phyloP scores from a whole-genome alignment of 1,140 invertebrate genomes.

The Brachionus manjavacas region DNA sequence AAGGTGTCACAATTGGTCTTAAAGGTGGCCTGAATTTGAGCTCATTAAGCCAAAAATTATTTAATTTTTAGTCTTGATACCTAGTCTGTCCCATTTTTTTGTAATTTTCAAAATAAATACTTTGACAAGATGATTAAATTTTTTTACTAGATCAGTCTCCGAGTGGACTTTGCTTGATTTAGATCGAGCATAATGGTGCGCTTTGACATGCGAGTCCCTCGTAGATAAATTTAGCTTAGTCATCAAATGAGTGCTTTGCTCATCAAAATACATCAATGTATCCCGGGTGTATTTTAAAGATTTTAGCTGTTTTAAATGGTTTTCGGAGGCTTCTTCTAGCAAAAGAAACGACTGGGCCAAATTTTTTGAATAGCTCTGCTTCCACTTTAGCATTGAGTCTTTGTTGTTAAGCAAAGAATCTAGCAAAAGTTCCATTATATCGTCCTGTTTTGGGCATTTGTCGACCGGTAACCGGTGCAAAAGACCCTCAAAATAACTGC shows the following conservation, averaged over 20 bases:
- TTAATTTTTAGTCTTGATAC: neutral
- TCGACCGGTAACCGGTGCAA: neutral
- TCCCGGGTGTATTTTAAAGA: constrained; percentile 4
- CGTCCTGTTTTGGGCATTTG: neutral
- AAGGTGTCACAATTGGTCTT: too few relatives aligned
- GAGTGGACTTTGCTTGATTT: neutral
- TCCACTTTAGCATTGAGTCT: neutral
- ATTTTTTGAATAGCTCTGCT: neutral
- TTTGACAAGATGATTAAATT: constrained; percentile 1
- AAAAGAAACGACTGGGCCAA: neutral
- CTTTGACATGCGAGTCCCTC: neutral
- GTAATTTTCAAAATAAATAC: neutral
- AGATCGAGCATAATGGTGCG: neutral
- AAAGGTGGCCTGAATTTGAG: neutral
- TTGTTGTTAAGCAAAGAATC: neutral
- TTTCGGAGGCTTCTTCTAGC: neutral
- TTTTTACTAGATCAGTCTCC: neutral
- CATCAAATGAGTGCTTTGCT: neutral
- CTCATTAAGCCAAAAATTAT: neutral
- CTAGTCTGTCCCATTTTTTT: neutral
- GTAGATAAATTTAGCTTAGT: neutral
- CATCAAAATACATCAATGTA: constrained; percentile 4
- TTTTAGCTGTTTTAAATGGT: neutral
- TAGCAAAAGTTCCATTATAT: neutral
- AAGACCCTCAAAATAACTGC: neutral